Evolutionary conservation across 2,888 invertebrate genomes (phyloP).

Genomic region (Andrena hattorfiana): DNA sequence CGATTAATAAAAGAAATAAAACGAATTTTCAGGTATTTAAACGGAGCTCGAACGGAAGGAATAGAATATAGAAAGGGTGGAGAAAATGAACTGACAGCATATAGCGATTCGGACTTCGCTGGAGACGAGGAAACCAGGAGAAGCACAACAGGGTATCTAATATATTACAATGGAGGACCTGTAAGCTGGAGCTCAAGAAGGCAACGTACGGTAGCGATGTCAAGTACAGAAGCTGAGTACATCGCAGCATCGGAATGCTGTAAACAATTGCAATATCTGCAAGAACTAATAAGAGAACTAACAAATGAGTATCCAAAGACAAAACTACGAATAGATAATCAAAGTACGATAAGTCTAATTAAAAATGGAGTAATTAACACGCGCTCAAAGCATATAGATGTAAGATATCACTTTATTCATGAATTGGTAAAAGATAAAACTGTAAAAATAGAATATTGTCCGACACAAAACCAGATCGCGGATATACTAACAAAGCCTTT

Average conservation of each 20-base stretch:
- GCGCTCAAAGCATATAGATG: background rate
- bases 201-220: background rate
- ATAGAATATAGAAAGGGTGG: background rate
- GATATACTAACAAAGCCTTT: conserved; percentile 9
- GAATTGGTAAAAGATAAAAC: background rate
- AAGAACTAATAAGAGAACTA: background rate
- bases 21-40: conserved; percentile 5
- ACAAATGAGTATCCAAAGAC: background rate
- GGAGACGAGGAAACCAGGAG: conserved; percentile 4
- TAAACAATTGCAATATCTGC: background rate
- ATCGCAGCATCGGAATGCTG: conserved; percentile 19
- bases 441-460: background rate
- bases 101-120: conserved; percentile 9
- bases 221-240: conserved; percentile 10
- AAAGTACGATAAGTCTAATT: background rate
- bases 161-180: background rate
- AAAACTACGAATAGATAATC: background rate
- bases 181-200: conserved; percentile 12
- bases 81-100: background rate
- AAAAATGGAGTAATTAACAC: background rate
- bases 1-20: background rate
- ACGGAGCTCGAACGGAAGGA: background rate
- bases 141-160: conserved; percentile 7
- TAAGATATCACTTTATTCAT: background rate
- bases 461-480: background rate